A percentile compares a stretch with the other conserved stretches of the same genome.
These are phyloP conservation scores for Myotis myotis DNA, from an alignment of 2,797 vertebrate genomes.

Conservation along the genomic window DNA sequence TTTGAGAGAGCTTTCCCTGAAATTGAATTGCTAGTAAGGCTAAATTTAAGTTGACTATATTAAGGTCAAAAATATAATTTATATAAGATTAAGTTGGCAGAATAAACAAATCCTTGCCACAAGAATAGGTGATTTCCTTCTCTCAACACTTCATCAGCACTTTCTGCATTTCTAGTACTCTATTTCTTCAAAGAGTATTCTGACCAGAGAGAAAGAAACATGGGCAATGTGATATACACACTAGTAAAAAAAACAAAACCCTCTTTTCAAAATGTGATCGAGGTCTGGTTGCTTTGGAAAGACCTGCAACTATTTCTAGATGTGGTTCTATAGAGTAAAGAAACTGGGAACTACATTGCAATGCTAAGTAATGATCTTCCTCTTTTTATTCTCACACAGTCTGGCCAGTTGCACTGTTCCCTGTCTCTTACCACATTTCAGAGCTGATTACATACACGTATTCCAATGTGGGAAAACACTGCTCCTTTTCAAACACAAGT, in stretches of 20 bases:
- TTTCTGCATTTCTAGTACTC: background rate
- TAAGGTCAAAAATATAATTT: background rate
- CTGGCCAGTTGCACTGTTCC: background rate
- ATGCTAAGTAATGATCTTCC: background rate
- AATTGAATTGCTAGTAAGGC: background rate
- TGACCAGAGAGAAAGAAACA: background rate
- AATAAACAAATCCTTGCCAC: background rate
- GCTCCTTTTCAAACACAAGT: slow-evolving; percentile 43
- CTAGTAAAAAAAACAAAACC: background rate
- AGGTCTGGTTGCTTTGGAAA: background rate
- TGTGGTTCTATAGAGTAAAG: background rate
- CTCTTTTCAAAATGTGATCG: background rate
- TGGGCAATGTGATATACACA: background rate
- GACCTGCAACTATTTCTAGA: background rate
- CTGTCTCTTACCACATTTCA: background rate
- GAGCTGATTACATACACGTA: background rate
- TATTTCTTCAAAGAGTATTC: background rate
- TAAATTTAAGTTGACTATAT: background rate
- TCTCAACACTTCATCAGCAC: background rate
- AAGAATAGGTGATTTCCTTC: background rate
- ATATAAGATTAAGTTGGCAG: background rate
- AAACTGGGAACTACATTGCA: background rate
- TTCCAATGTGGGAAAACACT: slow-evolving; percentile 61
- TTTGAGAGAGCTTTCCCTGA: background rate
- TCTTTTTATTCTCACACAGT: background rate